A percentile compares a stretch with the other conserved stretches of the same genome.
phyloP scores from a whole-genome alignment of 2,113 vertebrate genomes.

The Typhlomys cinereus region DNA sequence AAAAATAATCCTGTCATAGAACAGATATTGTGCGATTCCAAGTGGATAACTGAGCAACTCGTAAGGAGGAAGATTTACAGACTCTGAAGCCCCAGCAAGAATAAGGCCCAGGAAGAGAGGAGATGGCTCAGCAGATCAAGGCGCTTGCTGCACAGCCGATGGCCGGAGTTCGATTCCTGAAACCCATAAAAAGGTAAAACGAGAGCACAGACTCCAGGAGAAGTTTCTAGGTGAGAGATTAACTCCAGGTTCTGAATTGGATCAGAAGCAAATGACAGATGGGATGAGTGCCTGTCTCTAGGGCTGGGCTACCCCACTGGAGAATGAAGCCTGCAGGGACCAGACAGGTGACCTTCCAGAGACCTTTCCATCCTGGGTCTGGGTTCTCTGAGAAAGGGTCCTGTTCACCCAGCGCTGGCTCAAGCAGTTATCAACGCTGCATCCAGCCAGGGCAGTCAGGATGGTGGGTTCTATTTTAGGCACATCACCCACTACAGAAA shows the following conservation, averaged over 20 bases:
- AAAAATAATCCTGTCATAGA: background rate
- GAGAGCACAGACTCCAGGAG: too few relatives aligned
- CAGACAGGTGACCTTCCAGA: background rate
- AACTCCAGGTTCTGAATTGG: background rate
- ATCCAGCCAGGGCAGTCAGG: background rate
- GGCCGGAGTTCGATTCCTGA: too few relatives aligned
- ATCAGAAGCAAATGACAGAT: background rate
- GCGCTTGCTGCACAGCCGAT: too few relatives aligned
- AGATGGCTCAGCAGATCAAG: too few relatives aligned
- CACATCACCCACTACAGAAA: constrained; percentile 37
- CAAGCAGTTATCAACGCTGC: background rate
- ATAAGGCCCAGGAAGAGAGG: background rate
- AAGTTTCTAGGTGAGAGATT: background rate
- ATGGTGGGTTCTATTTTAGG: constrained; percentile 46
- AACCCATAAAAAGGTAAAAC: too few relatives aligned
- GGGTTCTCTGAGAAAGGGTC: background rate
- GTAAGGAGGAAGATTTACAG: background rate
- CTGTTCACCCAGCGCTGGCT: background rate
- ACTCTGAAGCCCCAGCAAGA: background rate
- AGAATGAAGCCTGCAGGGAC: background rate
- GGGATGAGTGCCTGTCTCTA: background rate
- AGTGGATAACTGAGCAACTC: background rate
- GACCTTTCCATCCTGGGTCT: background rate
- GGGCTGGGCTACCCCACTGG: background rate
- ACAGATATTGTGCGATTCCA: too few relatives aligned